Conservation (phyloP, 1,140 invertebrate species). For the Sminthurides bifidus region DNA sequence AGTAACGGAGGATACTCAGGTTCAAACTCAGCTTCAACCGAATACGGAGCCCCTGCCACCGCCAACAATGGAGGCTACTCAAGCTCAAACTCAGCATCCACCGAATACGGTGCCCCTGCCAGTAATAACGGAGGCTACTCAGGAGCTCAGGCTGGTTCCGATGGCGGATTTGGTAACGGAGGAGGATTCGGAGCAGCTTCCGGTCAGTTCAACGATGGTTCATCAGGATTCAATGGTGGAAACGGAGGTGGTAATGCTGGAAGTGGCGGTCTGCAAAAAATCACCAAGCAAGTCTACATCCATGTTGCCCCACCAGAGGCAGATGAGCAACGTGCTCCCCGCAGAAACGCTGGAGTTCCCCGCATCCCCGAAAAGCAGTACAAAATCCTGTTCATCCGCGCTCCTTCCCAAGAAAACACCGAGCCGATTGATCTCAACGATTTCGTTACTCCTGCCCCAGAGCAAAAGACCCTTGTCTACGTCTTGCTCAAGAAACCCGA, state of each 20-base stretch:
- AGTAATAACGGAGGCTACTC: background rate
- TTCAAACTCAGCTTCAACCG: too few relatives aligned
- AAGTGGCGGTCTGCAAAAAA: slow-evolving; percentile 1
- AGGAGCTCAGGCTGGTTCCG: background rate
- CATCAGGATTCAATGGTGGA: background rate
- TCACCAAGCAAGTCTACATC: slow-evolving; percentile 22
- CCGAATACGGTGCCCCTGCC: background rate
- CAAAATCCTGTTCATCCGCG: slow-evolving; percentile 70
- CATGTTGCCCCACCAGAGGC: slow-evolving; percentile 26
- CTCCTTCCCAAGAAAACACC: slow-evolving; percentile 52
- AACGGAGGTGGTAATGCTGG: slow-evolving; percentile 25
- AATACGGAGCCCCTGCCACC: too few relatives aligned
- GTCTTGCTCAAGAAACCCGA: slow-evolving; percentile 75
- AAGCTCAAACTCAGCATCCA: too few relatives aligned
- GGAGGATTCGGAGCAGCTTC: too few relatives aligned
- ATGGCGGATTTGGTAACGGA: background rate
- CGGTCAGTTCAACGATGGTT: background rate
- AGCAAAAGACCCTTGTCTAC: slow-evolving; percentile 76
- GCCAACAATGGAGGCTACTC: too few relatives aligned
- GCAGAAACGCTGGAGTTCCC: slow-evolving; percentile 2
- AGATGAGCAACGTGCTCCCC: slow-evolving; percentile 8
- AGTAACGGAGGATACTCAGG: too few relatives aligned
- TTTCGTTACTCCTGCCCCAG: slow-evolving; percentile 32
- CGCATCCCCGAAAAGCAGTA: slow-evolving; percentile 24
- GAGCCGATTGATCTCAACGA: slow-evolving; percentile 12